A percentile compares a stretch with the other conserved stretches of the same genome.
Conservation (phyloP, 2,888 invertebrate genomes). For the Rutpela maculata region DNA sequence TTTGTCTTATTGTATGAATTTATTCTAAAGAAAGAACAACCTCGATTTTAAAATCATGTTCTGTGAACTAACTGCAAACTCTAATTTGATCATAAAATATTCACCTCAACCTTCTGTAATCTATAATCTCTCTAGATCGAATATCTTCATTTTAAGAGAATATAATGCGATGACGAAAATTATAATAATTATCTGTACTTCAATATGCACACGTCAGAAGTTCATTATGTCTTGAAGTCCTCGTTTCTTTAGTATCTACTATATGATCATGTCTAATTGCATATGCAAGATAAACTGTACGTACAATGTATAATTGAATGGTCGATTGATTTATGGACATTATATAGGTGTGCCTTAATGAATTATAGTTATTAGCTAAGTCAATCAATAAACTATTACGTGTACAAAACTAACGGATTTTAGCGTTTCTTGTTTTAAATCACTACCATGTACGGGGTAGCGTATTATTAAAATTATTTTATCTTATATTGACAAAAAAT, state of each 20-base stretch:
- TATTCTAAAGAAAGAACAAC: not conserved
- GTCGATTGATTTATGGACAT: slow-evolving; percentile 29
- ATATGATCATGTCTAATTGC: slow-evolving; percentile 24
- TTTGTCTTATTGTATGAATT: not conserved
- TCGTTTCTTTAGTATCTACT: slow-evolving; percentile 13
- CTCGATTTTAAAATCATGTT: not conserved
- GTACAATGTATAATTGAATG: slow-evolving; percentile 18
- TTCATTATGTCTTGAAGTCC: slow-evolving; percentile 9
- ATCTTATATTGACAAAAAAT: too few species aligned
- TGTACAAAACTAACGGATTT: slow-evolving; percentile 9
- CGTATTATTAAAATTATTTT: not conserved
- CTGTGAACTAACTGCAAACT: not conserved
- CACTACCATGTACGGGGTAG: not conserved
- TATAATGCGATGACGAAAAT: not conserved
- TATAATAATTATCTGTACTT: not conserved
- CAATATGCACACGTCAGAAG: slow-evolving; percentile 13
- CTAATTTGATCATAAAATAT: not conserved
- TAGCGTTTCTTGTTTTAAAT: not conserved
- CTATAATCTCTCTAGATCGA: not conserved
- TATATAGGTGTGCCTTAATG: slow-evolving; percentile 25
- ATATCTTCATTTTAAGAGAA: not conserved
- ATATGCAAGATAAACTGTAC: slow-evolving; percentile 12
- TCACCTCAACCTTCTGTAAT: not conserved
- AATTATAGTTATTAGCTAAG: slow-evolving; percentile 31
- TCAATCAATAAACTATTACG: slow-evolving; percentile 19